Evolutionary conservation across 2,888 invertebrate species (phyloP).

Genomic region (Operophtera brumata): DNA sequence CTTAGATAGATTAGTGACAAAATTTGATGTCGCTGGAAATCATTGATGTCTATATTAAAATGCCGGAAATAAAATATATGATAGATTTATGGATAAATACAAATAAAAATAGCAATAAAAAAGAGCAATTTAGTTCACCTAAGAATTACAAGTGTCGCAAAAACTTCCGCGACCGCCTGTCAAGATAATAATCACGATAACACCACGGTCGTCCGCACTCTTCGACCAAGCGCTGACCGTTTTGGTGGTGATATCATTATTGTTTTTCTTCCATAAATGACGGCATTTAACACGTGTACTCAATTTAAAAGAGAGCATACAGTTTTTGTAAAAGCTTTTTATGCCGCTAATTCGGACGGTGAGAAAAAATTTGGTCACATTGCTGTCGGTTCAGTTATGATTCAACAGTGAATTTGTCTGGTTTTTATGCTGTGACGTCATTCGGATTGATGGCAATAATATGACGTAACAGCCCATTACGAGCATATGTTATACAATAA

Average conservation of each 20-base stretch:
- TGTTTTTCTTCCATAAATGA: slow-evolving; percentile 61
- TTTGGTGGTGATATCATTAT: slow-evolving; percentile 61
- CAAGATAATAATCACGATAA: slow-evolving; percentile 5
- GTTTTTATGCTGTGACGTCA: slow-evolving; percentile 27
- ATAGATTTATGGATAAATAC: too few relatives aligned
- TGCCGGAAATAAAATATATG: too few relatives aligned
- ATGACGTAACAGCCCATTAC: too few relatives aligned
- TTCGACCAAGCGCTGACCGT: slow-evolving; percentile 36
- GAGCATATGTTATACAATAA: too few relatives aligned
- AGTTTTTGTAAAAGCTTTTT: slow-evolving; percentile 43
- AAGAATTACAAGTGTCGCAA: neutral
- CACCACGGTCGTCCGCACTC: slow-evolving; percentile 6
- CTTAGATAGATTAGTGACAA: too few relatives aligned
- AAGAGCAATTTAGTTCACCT: neutral
- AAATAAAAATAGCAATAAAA: neutral
- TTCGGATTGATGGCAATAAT: neutral
- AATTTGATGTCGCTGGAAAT: too few relatives aligned
- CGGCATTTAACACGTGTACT: slow-evolving; percentile 62
- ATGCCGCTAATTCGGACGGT: slow-evolving; percentile 36
- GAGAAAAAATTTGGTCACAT: slow-evolving; percentile 39
- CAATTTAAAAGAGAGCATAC: slow-evolving; percentile 63
- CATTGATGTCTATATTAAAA: too few relatives aligned
- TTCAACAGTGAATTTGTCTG: slow-evolving; percentile 30
- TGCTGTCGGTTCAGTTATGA: slow-evolving; percentile 28
- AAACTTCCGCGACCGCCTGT: slow-evolving; percentile 3